phyloP scores from a whole-genome alignment of 2,113 vertebrate genomes.

The Trinectes maculatus region DNA sequence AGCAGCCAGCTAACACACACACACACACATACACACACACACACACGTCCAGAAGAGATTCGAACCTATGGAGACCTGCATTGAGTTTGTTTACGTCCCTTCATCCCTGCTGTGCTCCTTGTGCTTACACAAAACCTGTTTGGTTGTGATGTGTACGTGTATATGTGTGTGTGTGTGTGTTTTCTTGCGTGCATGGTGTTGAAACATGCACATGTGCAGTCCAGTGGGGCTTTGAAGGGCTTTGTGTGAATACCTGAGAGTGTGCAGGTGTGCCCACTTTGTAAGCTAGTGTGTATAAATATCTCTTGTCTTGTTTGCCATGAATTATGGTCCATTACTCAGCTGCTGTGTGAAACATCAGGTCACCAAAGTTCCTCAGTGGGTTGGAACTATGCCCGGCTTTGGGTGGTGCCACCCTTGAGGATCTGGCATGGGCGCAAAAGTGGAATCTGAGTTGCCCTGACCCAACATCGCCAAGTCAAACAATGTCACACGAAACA shows the following conservation, averaged over 20 bases:
- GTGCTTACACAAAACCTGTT: constrained; percentile 17
- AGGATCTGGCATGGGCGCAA: constrained; percentile 40
- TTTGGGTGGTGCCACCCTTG: constrained; percentile 42
- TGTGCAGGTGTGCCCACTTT: constrained; percentile 55
- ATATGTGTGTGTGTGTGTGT: constrained; percentile 27
- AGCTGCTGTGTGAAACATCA: constrained; percentile 60
- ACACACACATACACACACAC: neutral
- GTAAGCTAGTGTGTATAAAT: constrained; percentile 32
- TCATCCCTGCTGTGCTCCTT: constrained; percentile 30
- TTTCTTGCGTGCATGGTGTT: constrained; percentile 17
- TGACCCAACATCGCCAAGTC: constrained; percentile 42
- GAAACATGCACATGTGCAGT: constrained; percentile 31
- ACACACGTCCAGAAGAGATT: constrained; percentile 32
- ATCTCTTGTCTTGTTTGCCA: constrained; percentile 43
- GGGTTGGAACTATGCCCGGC: constrained; percentile 30
- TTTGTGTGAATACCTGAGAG: constrained; percentile 51
- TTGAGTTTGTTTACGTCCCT: constrained; percentile 61
- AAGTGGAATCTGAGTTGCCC: constrained; percentile 44
- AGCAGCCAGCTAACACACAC: constrained; percentile 12
- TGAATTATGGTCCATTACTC: constrained; percentile 52
- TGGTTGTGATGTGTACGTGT: constrained; percentile 7
- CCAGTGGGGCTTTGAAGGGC: constrained; percentile 55
- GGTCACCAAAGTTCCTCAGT: constrained; percentile 61
- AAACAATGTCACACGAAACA: constrained; percentile 43
- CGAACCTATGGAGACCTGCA: constrained; percentile 21